phyloP scores from a whole-genome alignment of 2,113 vertebrate genomes.

The Prinia subflava region DNA sequence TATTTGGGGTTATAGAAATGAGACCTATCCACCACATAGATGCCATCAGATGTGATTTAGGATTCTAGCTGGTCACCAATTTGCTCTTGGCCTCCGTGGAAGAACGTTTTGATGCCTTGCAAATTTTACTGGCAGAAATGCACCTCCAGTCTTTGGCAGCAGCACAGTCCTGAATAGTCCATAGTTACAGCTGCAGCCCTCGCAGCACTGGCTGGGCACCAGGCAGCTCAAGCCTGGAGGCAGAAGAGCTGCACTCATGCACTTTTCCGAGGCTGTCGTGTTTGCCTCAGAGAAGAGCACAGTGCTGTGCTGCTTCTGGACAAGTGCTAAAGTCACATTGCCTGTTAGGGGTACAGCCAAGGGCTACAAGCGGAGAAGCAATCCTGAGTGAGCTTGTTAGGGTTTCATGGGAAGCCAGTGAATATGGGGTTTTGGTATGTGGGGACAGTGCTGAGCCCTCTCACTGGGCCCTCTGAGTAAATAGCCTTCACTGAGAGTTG shows the following conservation, averaged over 20 bases:
- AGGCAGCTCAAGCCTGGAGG: not conserved
- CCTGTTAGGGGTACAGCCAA: not conserved
- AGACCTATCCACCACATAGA: not conserved
- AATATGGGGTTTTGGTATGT: not conserved
- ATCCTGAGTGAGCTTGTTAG: not conserved
- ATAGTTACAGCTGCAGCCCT: not conserved
- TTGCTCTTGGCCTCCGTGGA: too few species aligned
- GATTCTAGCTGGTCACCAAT: not conserved
- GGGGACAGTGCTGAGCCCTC: not conserved
- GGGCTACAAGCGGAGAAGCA: not conserved
- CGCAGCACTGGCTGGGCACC: not conserved
- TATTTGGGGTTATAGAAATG: not conserved
- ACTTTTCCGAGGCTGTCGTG: not conserved
- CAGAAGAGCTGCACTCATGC: not conserved
- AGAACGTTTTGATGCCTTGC: not conserved
- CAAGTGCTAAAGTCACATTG: rapidly evolving
- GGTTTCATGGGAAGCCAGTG: not conserved
- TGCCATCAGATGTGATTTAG: not conserved
- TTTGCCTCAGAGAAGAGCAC: not conserved
- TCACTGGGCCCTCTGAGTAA: not conserved
- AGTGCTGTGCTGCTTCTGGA: not conserved
- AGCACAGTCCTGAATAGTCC: rapidly evolving
- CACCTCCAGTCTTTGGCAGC: not conserved
- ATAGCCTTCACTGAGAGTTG: not conserved
- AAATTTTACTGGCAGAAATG: not conserved